A percentile compares a stretch with the other conserved stretches of the same genome.
Evolutionary conservation across 2,113 vertebrate genomes (phyloP).

Genomic region (Myodes glareolus): DNA sequence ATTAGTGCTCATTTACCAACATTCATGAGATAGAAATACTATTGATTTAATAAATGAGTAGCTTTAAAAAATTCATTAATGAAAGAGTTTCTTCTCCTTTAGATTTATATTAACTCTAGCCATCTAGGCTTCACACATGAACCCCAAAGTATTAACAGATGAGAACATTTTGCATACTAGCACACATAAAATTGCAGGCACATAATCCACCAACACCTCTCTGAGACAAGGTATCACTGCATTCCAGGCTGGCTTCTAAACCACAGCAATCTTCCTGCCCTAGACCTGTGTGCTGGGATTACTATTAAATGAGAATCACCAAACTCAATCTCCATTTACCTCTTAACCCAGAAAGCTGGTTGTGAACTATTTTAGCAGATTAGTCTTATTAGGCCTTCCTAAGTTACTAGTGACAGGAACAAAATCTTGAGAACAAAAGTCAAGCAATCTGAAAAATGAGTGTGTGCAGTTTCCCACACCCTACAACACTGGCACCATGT

Average conservation of each 20-base stretch:
- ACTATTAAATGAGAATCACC: not conserved
- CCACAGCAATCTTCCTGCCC: not conserved
- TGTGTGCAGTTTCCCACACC: not conserved
- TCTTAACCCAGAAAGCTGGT: slow-evolving; percentile 46
- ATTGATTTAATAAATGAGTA: slow-evolving; percentile 12
- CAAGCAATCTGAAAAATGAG: slow-evolving; percentile 37
- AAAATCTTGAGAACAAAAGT: slow-evolving; percentile 40
- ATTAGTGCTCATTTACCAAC: slow-evolving; percentile 48
- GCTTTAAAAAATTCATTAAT: slow-evolving; percentile 44
- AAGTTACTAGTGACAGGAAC: slow-evolving; percentile 24
- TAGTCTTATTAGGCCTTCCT: not conserved
- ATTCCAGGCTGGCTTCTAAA: not conserved
- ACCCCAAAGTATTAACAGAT: slow-evolving; percentile 32
- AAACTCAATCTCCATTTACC: not conserved
- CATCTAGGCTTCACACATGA: slow-evolving; percentile 36
- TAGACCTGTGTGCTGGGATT: not conserved
- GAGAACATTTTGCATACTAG: not conserved
- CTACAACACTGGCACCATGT: slow-evolving; percentile 19
- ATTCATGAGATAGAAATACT: slow-evolving; percentile 42
- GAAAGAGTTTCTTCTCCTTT: slow-evolving; percentile 27
- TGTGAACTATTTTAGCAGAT: slow-evolving; percentile 29
- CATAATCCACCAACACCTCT: not conserved
- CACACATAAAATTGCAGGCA: slow-evolving; percentile 24
- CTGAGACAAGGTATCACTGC: not conserved
- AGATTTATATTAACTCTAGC: not conserved